A percentile compares a stretch with the other conserved stretches of the same genome.
phyloP scores from a whole-genome alignment of 2,113 vertebrate species.

The Micromys minutus region DNA sequence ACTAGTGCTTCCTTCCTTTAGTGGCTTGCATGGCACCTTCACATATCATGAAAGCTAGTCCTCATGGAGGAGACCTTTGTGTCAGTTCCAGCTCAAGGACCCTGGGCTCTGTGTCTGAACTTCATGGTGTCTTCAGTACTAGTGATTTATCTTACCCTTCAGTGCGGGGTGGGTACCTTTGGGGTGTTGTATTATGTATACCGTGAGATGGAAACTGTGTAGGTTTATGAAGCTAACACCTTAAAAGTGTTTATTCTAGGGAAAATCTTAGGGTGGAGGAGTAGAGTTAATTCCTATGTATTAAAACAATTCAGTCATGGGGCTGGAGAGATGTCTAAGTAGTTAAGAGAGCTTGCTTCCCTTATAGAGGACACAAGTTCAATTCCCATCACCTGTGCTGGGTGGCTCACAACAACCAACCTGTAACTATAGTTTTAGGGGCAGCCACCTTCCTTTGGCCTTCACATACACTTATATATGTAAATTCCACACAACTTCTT shows the following conservation, averaged over 20 bases:
- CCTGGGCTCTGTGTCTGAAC: neutral
- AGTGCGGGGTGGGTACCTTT: neutral
- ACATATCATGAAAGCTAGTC: neutral
- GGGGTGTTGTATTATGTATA: neutral
- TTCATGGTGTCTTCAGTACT: neutral
- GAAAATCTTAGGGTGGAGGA: neutral
- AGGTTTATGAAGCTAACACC: neutral
- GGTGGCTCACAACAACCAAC: neutral
- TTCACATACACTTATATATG: neutral
- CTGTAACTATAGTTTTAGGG: neutral
- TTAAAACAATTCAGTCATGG: neutral
- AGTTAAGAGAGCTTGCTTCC: neutral
- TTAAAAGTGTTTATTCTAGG: neutral
- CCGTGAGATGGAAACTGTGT: neutral
- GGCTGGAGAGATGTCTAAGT: neutral
- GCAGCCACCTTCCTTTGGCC: neutral
- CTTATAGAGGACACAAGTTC: neutral
- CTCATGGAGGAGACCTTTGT: neutral
- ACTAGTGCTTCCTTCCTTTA: neutral
- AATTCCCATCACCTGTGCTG: neutral
- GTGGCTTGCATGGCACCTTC: neutral
- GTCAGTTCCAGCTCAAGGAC: neutral
- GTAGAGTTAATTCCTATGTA: neutral
- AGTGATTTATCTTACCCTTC: neutral
- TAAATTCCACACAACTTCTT: neutral